These are phyloP conservation scores for Echinometra lucunter DNA, from an alignment of 53 echinoderm and acorn worm genomes.

Conservation along the genomic window DNA sequence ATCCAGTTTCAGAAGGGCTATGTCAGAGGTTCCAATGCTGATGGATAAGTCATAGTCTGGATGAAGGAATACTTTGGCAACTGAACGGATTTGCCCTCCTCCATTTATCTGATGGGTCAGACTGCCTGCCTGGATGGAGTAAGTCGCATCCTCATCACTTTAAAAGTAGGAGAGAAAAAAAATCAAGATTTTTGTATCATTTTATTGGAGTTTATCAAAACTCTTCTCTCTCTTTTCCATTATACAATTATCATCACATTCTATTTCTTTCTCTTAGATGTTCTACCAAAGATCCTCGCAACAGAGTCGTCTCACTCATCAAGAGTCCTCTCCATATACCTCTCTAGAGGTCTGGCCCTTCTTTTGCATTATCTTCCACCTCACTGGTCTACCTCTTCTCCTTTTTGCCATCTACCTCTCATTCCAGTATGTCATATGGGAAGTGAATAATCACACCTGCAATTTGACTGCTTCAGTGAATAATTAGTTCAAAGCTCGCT, in stretches of 20 bases:
- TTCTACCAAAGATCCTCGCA: too few species aligned
- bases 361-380: too few species aligned
- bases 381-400: too few species aligned
- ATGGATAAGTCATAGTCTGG: neutral
- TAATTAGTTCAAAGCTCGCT: neutral
- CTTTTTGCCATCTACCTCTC: too few species aligned
- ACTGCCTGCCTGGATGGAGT: constrained; percentile 21
- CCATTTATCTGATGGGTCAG: neutral
- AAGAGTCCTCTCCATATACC: too few species aligned
- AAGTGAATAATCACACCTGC: neutral
- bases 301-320: too few species aligned
- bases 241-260: too few species aligned
- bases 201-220: too few species aligned
- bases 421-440: neutral
- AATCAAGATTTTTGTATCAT: neutral
- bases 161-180: neutral
- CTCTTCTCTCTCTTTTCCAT: too few species aligned
- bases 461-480: neutral
- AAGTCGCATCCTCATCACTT: neutral
- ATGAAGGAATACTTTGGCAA: neutral
- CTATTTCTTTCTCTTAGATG: too few species aligned
- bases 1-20: constrained; percentile 71
- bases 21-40: constrained; percentile 61
- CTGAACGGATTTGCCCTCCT: constrained; percentile 5
- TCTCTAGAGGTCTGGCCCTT: too few species aligned